phyloP scores from a whole-genome alignment of 92 coral and sea anemone genomes.

The Umimayanthus chanpuru region DNA sequence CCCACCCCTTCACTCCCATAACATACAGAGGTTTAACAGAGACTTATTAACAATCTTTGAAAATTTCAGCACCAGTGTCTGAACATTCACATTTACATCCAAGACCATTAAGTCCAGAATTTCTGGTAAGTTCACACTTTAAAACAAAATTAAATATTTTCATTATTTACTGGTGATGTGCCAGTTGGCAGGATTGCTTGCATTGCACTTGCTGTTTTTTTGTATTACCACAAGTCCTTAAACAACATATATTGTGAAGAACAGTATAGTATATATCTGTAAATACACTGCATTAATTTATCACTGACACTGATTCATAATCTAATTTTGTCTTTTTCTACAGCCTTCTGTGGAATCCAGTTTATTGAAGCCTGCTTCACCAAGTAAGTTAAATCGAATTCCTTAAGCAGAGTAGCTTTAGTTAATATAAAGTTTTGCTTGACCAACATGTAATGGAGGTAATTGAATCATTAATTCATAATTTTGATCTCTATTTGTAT shows the following conservation, averaged over 20 bases:
- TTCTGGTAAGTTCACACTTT: background rate
- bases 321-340: background rate
- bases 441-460: background rate
- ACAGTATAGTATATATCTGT: background rate
- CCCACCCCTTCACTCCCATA: no score
- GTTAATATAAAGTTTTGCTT: background rate
- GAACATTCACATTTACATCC: background rate
- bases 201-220: background rate
- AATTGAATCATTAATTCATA: background rate
- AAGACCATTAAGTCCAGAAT: slow-evolving; percentile 24
- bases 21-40: no score
- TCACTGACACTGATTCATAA: background rate
- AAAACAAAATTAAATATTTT: background rate
- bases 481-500: background rate
- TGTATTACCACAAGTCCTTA: background rate
- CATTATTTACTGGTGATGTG: background rate
- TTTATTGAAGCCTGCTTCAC: slow-evolving; percentile 4
- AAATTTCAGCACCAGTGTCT: slow-evolving; percentile 31
- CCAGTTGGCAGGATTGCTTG: background rate
- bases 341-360: slow-evolving; percentile 19
- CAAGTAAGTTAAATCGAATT: slow-evolving; percentile 2
- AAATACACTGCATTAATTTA: no score
- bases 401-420: background rate
- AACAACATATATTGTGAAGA: background rate
- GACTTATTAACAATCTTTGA: background rate